These are phyloP conservation scores for Ageneiosus marmoratus DNA, from an alignment of 2,113 vertebrate genomes.

Conservation along the genomic window DNA sequence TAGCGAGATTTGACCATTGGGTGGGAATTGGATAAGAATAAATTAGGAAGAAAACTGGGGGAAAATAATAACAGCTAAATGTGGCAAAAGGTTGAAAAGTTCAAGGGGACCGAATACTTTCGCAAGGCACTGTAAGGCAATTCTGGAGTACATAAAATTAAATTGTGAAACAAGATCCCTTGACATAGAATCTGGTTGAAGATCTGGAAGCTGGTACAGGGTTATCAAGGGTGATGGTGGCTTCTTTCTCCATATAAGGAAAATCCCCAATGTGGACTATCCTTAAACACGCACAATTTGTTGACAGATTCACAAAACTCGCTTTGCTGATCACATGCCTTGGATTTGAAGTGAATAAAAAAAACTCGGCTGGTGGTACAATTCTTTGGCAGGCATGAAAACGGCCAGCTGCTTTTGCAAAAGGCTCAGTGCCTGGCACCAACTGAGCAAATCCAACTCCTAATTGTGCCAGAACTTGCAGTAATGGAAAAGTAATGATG, in stretches of 20 bases:
- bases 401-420: constrained; percentile 18
- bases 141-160: background rate
- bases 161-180: background rate
- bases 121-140: too few relatives aligned
- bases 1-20: background rate
- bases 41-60: background rate
- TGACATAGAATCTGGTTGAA: background rate
- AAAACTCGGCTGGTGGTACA: background rate
- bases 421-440: background rate
- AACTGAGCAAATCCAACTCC: background rate
- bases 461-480: constrained; percentile 9
- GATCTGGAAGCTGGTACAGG: background rate
- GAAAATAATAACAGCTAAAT: background rate
- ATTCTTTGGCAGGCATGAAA: constrained; percentile 1
- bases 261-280: background rate
- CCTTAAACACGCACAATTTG: background rate
- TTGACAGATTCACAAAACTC: background rate
- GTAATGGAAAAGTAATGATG: constrained; percentile 12
- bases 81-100: too few relatives aligned
- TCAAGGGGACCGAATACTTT: too few relatives aligned
- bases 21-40: background rate
- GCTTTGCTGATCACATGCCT: background rate
- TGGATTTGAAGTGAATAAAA: background rate
- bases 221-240: background rate
- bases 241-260: background rate